These are phyloP conservation scores for Oreotrochilus melanogaster DNA, from an alignment of 2,113 vertebrate species.

Conservation along the genomic window DNA sequence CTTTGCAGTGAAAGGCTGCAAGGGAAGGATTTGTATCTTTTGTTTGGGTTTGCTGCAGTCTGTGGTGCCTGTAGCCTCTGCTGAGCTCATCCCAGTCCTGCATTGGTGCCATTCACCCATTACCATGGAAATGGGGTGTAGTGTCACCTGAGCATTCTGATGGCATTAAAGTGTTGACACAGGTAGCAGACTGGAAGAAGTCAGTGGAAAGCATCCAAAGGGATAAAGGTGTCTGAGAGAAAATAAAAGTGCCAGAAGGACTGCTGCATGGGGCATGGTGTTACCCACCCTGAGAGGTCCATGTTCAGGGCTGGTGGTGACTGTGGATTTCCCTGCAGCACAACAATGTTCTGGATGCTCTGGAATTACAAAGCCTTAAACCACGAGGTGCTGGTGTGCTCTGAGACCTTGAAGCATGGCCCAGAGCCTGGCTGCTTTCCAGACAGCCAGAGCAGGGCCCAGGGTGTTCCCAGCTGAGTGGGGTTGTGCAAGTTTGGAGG, in stretches of 20 bases:
- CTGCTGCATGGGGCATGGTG: not conserved
- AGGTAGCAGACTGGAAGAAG: not conserved
- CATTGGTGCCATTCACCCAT: slow-evolving; percentile 18
- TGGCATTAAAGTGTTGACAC: not conserved
- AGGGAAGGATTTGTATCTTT: accelerated
- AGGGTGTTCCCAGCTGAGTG: not conserved
- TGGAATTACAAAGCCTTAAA: not conserved
- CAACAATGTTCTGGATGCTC: not conserved
- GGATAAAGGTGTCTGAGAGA: not conserved
- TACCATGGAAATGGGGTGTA: slow-evolving; percentile 1
- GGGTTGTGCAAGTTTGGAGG: not conserved
- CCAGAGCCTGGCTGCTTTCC: accelerated
- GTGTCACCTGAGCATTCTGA: not conserved
- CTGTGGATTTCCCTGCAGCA: not conserved
- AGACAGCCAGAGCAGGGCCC: not conserved
- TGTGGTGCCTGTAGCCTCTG: not conserved
- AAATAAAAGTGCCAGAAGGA: not conserved
- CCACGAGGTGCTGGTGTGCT: not conserved
- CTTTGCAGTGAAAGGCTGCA: not conserved
- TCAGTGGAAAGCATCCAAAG: not conserved
- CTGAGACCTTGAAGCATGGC: not conserved
- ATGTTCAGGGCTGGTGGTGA: not conserved
- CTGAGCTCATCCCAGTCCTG: slow-evolving; percentile 18
- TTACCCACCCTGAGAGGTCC: not conserved
- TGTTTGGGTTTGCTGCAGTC: not conserved